Percentiles rank a stretch among this genome's conserved stretches.
phyloP scores from a whole-genome alignment of 1,140 invertebrate genomes.

The Nephotettix cincticeps region DNA sequence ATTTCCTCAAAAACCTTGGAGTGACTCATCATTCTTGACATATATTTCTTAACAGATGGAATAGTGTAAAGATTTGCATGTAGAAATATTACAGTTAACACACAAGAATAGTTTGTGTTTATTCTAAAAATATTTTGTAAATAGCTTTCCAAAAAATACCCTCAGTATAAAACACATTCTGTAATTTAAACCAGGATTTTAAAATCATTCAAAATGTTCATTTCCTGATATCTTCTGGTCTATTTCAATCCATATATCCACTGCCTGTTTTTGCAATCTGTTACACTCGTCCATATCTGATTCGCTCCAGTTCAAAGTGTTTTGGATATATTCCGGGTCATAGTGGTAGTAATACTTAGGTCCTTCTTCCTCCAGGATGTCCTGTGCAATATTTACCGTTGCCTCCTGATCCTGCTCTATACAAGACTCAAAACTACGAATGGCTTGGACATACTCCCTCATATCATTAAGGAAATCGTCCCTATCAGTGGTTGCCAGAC shows the following conservation, averaged over 20 bases:
- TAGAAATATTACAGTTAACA: too few species aligned
- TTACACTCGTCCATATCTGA: conserved; percentile 1
- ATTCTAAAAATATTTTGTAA: too few species aligned
- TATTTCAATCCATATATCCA: background rate
- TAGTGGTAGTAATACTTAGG: conserved; percentile 1
- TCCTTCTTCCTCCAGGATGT: conserved; percentile 1
- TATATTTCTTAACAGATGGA: too few species aligned
- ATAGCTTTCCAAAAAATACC: too few species aligned
- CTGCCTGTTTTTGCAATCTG: background rate
- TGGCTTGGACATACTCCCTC: background rate
- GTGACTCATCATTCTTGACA: too few species aligned
- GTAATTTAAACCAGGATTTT: too few species aligned
- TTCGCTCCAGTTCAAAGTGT: background rate
- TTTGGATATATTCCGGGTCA: background rate
- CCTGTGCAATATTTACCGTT: background rate
- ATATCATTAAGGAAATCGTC: background rate
- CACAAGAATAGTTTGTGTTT: too few species aligned
- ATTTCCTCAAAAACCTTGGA: too few species aligned
- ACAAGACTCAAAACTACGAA: background rate
- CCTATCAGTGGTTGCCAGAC: background rate
- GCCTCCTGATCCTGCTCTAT: background rate
- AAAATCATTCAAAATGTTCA: background rate
- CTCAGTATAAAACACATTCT: too few species aligned
- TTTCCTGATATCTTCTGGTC: background rate
- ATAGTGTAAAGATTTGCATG: too few species aligned